A percentile compares a stretch with the other conserved stretches of the same genome.
phyloP scores from a whole-genome alignment of 2,888 invertebrate species.

The Neria commutata region DNA sequence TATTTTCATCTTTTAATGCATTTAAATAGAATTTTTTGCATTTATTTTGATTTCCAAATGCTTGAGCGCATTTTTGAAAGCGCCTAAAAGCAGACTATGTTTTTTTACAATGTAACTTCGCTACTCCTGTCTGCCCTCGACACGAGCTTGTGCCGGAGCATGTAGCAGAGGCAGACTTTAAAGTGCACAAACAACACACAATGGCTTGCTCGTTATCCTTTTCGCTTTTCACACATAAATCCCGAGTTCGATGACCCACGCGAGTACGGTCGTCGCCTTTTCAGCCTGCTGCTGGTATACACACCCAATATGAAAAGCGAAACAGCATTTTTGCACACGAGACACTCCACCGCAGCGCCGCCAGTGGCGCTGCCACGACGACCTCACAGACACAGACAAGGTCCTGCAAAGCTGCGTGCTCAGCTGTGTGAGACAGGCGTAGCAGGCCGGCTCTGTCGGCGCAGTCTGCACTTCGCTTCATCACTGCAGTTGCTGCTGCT shows the following conservation, averaged over 20 bases:
- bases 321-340: slow-evolving; percentile 45
- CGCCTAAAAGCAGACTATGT: slow-evolving; percentile 1
- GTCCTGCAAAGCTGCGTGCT: slow-evolving; percentile 23
- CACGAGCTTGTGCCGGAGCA: too few relatives aligned
- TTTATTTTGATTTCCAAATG: too few relatives aligned
- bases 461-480: not conserved
- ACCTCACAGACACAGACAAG: too few relatives aligned
- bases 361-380: not conserved
- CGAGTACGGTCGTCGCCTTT: slow-evolving; percentile 56
- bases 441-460: slow-evolving; percentile 9
- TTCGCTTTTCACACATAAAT: slow-evolving; percentile 59
- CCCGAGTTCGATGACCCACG: slow-evolving; percentile 47
- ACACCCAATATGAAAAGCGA: slow-evolving; percentile 60
- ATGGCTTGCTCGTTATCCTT: slow-evolving; percentile 47
- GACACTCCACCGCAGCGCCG: slow-evolving; percentile 28
- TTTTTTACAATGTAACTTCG: too few relatives aligned
- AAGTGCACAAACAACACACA: not conserved
- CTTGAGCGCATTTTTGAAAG: too few relatives aligned
- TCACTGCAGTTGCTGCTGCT: slow-evolving; percentile 1
- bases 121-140: too few relatives aligned
- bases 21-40: too few relatives aligned
- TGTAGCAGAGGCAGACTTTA: too few relatives aligned
- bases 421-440: not conserved
- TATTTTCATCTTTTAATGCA: too few relatives aligned
- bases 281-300: slow-evolving; percentile 40